Base-by-base conservation (phyloP, 2,113 vertebrate genomes). In the Polypterus senegalus region DNA sequence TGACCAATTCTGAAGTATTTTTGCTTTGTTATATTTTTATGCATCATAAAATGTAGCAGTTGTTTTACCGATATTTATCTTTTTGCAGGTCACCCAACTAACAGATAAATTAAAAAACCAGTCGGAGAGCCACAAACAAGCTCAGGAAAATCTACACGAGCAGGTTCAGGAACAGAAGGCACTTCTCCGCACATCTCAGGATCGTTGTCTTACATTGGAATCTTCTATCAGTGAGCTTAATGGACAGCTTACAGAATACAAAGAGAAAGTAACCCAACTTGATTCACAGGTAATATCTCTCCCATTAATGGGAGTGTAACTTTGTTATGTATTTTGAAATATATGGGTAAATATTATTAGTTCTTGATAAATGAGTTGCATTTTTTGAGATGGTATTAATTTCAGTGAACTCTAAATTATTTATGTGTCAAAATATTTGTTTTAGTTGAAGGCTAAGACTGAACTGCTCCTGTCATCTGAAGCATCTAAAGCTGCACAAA, bases 71-170 rank as follows among this genome's bases (percentile, higher is more conserved):
- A 27, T 27, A 27, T 27, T 27, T 27, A 27, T 27, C 1, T 10
- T 52, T 8, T 52, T 60, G 7, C 72, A 99, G 96, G 89, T 98
- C 57, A 86, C 83, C 44, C 93, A 97, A 61, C 71, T 99, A 69
- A 90, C 87, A 44, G 93, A 98, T 73, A 98, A 98, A 77, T 73
- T 98, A 68, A 98, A 93, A 79, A 99, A 99, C 77, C 96, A 98
- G 43, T 97, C 92, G 0, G 95, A 98, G 82, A 99, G 95, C 77
- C 91, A 99, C 81, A 97, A 95, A 69, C 96, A 98, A 77, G 95
- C 94, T 56, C 92, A 93, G 73, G 95, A 99, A 66, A 91, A 99
- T 78, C 81, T 99, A 48, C 96, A 99, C 3, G 87, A 98, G 59
- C 92, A 98, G 76, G 85, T 98, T 10, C 96, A 99, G 72, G 95